Percentiles rank a stretch among this genome's conserved stretches.
Evolutionary conservation across 2,888 invertebrate species (phyloP).

Genomic region (Rapana venosa): DNA sequence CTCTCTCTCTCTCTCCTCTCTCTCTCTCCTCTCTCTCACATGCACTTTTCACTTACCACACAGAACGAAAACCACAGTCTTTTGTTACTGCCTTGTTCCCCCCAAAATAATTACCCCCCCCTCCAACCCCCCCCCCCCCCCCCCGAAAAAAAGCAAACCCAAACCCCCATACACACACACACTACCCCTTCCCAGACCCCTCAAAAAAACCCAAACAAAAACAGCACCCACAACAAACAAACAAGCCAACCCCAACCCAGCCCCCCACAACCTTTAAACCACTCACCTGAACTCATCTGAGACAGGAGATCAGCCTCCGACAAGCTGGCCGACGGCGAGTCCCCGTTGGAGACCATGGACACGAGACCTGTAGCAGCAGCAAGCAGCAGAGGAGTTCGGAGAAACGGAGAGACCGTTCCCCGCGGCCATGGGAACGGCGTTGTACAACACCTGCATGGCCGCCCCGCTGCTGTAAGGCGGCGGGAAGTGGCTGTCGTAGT

Average conservation of each 20-base stretch:
- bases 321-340: background rate
- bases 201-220: too few species aligned
- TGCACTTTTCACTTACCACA: too few species aligned
- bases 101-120: too few species aligned
- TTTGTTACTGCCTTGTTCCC: too few species aligned
- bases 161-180: too few species aligned
- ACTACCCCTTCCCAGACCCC: too few species aligned
- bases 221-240: too few species aligned
- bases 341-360: background rate
- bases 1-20: background rate
- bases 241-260: too few species aligned
- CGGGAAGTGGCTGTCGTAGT: slow-evolving; percentile 39
- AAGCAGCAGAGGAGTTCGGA: background rate
- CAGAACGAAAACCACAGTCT: too few species aligned
- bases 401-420: background rate
- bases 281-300: slow-evolving; percentile 39
- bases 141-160: too few species aligned
- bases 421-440: slow-evolving; percentile 36
- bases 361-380: slow-evolving; percentile 5
- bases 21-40: background rate
- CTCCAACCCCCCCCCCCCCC: too few species aligned
- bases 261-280: too few species aligned
- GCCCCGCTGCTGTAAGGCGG: slow-evolving; percentile 29
- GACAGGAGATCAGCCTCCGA: slow-evolving; percentile 40
- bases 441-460: slow-evolving; percentile 39